Base-by-base conservation (phyloP, 2,113 vertebrate genomes). In the Proteles cristata region DNA sequence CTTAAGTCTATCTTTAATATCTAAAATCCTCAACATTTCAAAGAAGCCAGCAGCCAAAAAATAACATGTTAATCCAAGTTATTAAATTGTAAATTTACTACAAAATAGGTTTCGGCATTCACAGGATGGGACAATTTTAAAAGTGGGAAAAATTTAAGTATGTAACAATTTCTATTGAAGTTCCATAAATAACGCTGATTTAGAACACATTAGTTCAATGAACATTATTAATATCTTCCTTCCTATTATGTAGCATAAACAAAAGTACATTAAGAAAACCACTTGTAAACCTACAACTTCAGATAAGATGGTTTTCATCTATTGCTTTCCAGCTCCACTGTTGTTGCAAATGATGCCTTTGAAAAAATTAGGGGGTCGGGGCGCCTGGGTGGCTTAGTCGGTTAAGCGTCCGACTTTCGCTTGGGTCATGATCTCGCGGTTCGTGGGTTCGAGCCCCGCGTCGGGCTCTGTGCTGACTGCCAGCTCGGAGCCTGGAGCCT, bases 21-120 rank as follows among this genome's bases (percentile, higher is more conserved):
- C n/a, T 89, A 92, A 63, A 96, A 96, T 84, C 55, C 45, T 71
- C 11, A 68, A 19, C 4, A n/a, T 89, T 95, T 90, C 39, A 87
- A 74, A 88, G 90, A 90, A 73, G 68, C 35, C 17, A 93, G n/a
- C 26, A 68, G 21, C 2, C 61, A 48, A 77, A 93, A 94, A 63
- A 45, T 63, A 95, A 45, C 15, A 95, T n/a, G 39, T 48, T 69
- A 88, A 84, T 11, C 50, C 28, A 83, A 85, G 35, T 95, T 89
- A 82, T 71, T 9, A 82, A 45, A 43, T 4, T 80, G 21, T 82
- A 15, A 94, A 19, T 66, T 88, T 53, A 82, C 35, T 87, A 87
- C 39, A 90, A 96, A 82, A 88, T 5, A 82, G 19, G 16, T 50
- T 43, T 88, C 35, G 35, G 21, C 48, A 71, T 33, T 88, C 63